phyloP scores from a whole-genome alignment of 2,113 vertebrate genomes.

The Pollachius pollachius region DNA sequence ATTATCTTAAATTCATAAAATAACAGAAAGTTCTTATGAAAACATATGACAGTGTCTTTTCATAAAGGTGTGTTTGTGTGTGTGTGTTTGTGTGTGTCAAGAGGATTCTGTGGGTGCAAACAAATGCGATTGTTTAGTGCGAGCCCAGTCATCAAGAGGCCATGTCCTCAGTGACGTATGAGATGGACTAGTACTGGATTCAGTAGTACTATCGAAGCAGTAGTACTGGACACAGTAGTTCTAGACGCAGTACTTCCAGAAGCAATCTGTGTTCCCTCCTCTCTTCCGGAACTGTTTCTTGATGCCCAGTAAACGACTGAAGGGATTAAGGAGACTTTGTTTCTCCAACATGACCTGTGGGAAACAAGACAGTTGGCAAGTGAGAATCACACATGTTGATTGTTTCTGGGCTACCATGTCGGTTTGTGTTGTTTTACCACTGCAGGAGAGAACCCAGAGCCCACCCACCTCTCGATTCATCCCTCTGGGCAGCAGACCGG shows the following conservation, averaged over 20 bases:
- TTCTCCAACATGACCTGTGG: constrained; percentile 68
- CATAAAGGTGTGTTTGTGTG: no score
- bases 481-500: constrained; percentile 55
- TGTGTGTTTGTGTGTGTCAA: neutral
- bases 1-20: constrained; percentile 11
- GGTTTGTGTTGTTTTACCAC: neutral
- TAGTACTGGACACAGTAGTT: constrained; percentile 31
- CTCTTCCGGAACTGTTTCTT: constrained; percentile 72
- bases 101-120: constrained; percentile 8
- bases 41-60: constrained; percentile 22
- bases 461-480: constrained; percentile 62
- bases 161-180: no score
- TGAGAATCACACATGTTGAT: neutral
- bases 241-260: constrained; percentile 78
- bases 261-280: constrained; percentile 67
- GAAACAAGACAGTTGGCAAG: constrained; percentile 3
- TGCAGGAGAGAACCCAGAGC: neutral
- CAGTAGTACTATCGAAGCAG: constrained; percentile 56
- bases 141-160: constrained; percentile 27
- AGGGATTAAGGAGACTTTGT: constrained; percentile 56
- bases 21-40: constrained; percentile 17
- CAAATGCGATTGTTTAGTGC: constrained; percentile 17
- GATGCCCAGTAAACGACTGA: constrained; percentile 53
- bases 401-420: neutral
- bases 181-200: no score